Base-by-base conservation (phyloP, 2,113 vertebrate genomes). In the Cathartes aura region DNA sequence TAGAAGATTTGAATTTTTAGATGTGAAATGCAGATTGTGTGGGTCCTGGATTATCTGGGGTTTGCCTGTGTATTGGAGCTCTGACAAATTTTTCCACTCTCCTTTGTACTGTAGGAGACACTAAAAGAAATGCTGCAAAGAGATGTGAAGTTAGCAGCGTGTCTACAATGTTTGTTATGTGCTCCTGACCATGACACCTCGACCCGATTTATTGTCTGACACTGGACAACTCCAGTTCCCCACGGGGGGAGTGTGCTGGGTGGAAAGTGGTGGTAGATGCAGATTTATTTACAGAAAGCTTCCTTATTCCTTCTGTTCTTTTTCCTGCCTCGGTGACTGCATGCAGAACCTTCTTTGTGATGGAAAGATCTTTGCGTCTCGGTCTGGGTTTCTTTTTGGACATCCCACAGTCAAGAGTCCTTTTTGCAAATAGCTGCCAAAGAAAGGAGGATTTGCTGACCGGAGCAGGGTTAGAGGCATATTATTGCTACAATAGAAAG, bases 1-100 rank as follows among this genome's bases (percentile, higher is more conserved):
- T 23, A 79, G 92, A 67, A 95, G 91, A 96, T 93, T 59, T 88
- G 78, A 88, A 87, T 90, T 95, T 93, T 94, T 79, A 73, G 78
- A 91, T 85, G 67, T 59, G 87, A 90, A 91, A 93, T 86, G 87
- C 47, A 71, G 89, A 66, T 92, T 88, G 78, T 68, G 47, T 87
- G 55, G 58, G 59, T 72, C 93, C 52, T 79, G 90, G 90, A 94
- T 96, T 97, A 94, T 94, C 83, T 83, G 74, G 68, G 73, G 26
- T 94, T 96, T 95, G 73, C 52, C 38, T 74, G 8, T 60, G 32
- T 81, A 34, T 63, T 70, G 79, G 34, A 93, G 62, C 74, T 82
- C 64, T 70, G 42, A 70, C 60, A 79, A 79, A 67, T 78, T 94
- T 93, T 95, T 87, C 58, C 60, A 29, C 55, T 80, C 38, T 56